Percentiles rank a stretch among this genome's conserved stretches.
phyloP scores from a whole-genome alignment of 2,888 invertebrate genomes.

The Alloplasta piceator region DNA sequence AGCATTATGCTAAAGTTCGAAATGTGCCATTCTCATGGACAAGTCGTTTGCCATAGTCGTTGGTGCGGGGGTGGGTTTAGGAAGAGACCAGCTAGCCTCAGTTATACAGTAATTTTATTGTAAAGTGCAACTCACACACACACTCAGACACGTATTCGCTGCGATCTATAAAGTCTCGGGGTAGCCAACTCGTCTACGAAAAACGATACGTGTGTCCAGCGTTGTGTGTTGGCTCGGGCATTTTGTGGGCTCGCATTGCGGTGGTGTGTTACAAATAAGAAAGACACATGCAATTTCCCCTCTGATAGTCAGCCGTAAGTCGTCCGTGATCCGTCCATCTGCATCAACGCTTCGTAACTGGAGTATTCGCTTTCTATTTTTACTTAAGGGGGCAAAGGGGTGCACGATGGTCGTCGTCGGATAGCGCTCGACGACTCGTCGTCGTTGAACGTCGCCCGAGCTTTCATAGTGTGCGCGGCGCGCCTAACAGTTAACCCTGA shows the following conservation, averaged over 20 bases:
- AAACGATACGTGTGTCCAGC: constrained; percentile 45
- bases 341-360: constrained; percentile 74
- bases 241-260: constrained; percentile 10
- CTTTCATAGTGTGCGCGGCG: constrained; percentile 72
- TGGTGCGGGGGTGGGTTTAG: neutral
- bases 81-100: neutral
- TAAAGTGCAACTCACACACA: neutral
- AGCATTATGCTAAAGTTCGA: neutral
- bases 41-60: neutral
- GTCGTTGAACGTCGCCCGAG: constrained; percentile 30
- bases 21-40: constrained; percentile 23
- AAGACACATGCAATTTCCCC: constrained; percentile 4
- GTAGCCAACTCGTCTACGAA: constrained; percentile 30
- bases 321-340: constrained; percentile 61
- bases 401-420: constrained; percentile 59
- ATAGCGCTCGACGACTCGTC: constrained; percentile 60
- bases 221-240: constrained; percentile 20
- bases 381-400: constrained; percentile 72
- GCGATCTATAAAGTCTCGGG: constrained; percentile 43
- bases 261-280: constrained; percentile 31
- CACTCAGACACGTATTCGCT: neutral
- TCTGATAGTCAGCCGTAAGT: constrained; percentile 50
- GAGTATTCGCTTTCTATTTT: constrained; percentile 78
- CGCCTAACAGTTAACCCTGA: constrained; percentile 81
- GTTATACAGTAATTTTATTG: neutral